Evolutionary conservation across 1,140 invertebrate genomes (phyloP), one percentile per base, ranked within the genome.

Genomic region (Anastatus disparis): DNA sequence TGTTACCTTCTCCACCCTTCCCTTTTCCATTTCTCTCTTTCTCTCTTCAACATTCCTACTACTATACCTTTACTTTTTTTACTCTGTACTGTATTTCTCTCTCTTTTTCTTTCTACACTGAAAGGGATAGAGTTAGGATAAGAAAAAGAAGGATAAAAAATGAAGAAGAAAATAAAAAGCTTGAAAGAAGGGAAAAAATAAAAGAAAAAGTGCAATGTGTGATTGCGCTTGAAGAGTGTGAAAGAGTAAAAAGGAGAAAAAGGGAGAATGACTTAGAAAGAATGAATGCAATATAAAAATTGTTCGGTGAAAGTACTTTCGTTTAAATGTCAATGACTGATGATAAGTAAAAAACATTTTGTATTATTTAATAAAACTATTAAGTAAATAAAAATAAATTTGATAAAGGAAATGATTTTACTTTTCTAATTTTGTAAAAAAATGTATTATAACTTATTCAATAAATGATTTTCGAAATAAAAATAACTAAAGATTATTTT

Each of bases 1-100:
- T 81, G 78, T 81, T 81, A 79, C 78, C 78, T 75, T 69, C 69
- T 65, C 75, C 73, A 59, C 58, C 31, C 2, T 50, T n/a, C 31
- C 38, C 24, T 26, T 12, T 17, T 44, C 55, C 27, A 50, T 72
- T 48, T 72, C 38, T 52, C 46, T 70, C 74, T 74, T 62, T n/a
- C 48, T 52, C 64, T 15, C 31, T n/a, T 22, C 26, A 63, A 53
- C 46, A 62, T 59, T n/a, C 62, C 52, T n/a, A n/a, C n/a, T n/a
- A n/a, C 40, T 59, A 72, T 63, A 53, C 48, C 42, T 22, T 44
- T 42, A 13, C 38, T 44, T 17, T 24, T 48, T 17, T 20, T 24
- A 8, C 40, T 69, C 29, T 55, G 26, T 35, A n/a, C 12, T 62
- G 26, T 26, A 46, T 24, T 61, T 68, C 42, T 59, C 26, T 35